Base-by-base conservation (phyloP, 2,888 invertebrate genomes). In the Brenthis ino region DNA sequence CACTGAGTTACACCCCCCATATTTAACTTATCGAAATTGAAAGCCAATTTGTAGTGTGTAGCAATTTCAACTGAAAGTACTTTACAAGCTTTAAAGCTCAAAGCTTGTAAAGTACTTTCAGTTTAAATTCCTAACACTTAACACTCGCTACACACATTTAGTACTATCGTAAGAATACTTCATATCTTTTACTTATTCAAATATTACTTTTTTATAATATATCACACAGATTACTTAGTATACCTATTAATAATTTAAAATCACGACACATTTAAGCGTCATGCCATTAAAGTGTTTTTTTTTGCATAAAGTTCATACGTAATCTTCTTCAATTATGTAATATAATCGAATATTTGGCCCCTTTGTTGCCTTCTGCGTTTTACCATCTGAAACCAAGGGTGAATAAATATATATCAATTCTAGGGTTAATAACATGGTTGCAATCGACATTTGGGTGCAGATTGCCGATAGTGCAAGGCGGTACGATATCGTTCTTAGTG, bases 401-500 rank as follows among this genome's bases (percentile, higher is more conserved):
- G 53, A 53, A 16, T 11, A 53, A 53, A 6, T 6, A 53, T 20
- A 20, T 53, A 53, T 3, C 16, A 53, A 0, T 53, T 53, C 16
- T 64, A 93, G 95, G 96, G n/a, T 86, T 97, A 2, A 95, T 96
- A 54, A 97, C 97, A 0, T 94, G 95, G 82, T 79, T 96, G 12
- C 97, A 97, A 84, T 89, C 94, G 0, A 96, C 96, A 0, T 94
- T 96, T 83, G 97, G 97, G 3, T 96, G 96, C 77, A 94, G 96
- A 0, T 85, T 96, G 72, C 96, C 96, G 3, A 94, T 96, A 67
- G 96, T 96, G 0, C 96, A 96, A 93, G 97, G 95, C 14, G 96
- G 96, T 4, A 96, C 96, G 0, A 96, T 97, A 78, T 96, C 96
- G 0, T 97, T 97, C 86, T 86, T 97, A 65, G 95, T 96, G 4